Evolutionary conservation across 2,888 invertebrate genomes (phyloP), one percentile per base, ranked within the genome.

Genomic region (Scaptodrosophila latifasciaeformis): DNA sequence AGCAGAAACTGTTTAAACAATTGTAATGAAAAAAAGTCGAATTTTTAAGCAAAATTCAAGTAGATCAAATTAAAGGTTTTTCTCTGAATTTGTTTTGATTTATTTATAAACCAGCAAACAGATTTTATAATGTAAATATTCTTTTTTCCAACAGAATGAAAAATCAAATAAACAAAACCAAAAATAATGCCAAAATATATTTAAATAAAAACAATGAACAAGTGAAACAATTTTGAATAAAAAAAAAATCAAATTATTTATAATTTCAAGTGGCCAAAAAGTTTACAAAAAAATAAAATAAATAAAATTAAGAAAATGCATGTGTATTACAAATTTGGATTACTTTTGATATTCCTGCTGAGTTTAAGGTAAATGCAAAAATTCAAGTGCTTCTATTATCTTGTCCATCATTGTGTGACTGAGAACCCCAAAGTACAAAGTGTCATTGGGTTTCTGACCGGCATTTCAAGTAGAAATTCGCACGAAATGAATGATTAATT

Each of bases 251-350:
- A 42, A 43, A 31, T 43, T 54, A 43, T 34, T 55, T 35, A 54
- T 9, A n/a, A n/a, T n/a, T n/a, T 27, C 27, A 27, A 27, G 27
- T 27, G 27, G 9, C 5, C 9, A 27, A 27, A 27, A 6, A 34
- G n/a, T n/a, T n/a, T n/a, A n/a, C n/a, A n/a, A 46, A 27, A 42
- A 21, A 37, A 51, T 34, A 43, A 35, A 45, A 43, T 39, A 48
- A 44, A 51, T 7, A 46, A 52, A 24, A 17, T 44, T 15, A 44
- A 5, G 34, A 63, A 63, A 60, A 85, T 85, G 85, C 83, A 84
- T 68, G 79, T 83, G 62, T 78, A 84, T 68, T 85, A 83, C 63
- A 85, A 84, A 76, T 82, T 83, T 68, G 85, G 85, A 82, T 78
- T 85, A 78, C 68, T 84, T 60, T 65, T 85, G 52, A 82, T 85